Percentiles rank a stretch among this genome's conserved stretches.
Evolutionary conservation across 2,888 invertebrate genomes (phyloP).

Genomic region (Glaucopsyche alexis): DNA sequence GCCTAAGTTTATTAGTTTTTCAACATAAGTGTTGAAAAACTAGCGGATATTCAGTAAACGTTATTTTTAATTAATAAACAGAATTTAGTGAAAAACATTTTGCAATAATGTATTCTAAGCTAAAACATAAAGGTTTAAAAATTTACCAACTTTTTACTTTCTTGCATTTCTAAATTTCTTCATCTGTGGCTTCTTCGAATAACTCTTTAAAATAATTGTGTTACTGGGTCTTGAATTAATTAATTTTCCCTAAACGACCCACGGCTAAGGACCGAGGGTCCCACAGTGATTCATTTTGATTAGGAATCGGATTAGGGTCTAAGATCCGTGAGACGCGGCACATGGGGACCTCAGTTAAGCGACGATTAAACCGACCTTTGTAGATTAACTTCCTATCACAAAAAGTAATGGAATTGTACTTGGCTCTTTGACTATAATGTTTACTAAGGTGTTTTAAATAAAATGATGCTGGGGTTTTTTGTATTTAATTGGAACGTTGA

Average conservation of each 20-base stretch:
- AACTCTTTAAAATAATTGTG: constrained; percentile 22
- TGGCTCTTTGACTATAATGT: background rate
- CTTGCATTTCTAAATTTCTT: background rate
- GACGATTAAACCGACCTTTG: constrained; percentile 47
- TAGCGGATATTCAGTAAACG: no score
- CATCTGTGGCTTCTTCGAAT: background rate
- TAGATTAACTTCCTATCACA: constrained; percentile 49
- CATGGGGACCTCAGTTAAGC: constrained; percentile 50
- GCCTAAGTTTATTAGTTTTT: no score
- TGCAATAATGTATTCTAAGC: background rate
- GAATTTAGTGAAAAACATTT: background rate
- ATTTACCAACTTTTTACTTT: background rate
- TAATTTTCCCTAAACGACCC: constrained; percentile 39
- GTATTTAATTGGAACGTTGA: no score
- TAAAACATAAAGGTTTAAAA: background rate
- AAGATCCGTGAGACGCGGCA: constrained; percentile 51
- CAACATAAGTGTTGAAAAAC: no score
- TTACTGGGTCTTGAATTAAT: constrained; percentile 38
- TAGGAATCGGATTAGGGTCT: constrained; percentile 61
- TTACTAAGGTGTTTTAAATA: background rate
- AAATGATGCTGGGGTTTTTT: background rate
- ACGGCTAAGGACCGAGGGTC: constrained; percentile 45
- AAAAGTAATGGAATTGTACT: constrained; percentile 41
- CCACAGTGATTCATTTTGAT: constrained; percentile 66
- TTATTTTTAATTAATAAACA: no score